These are phyloP conservation scores for Oceanodroma leucorhoa DNA, from an alignment of 2,797 vertebrate species.

Conservation along the genomic window DNA sequence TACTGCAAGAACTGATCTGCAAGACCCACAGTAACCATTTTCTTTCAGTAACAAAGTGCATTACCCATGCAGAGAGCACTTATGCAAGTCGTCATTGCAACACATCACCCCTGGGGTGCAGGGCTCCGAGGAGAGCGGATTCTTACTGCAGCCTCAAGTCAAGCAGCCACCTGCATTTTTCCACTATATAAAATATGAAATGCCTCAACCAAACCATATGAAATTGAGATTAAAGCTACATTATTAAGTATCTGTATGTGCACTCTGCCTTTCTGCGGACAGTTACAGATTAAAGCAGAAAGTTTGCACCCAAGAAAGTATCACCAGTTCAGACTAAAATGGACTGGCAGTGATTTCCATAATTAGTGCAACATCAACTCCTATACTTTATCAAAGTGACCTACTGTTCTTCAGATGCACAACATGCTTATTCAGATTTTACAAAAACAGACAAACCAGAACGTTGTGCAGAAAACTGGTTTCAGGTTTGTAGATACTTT, in stretches of 20 bases:
- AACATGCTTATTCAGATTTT: slow-evolving; percentile 32
- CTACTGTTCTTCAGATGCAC: slow-evolving; percentile 43
- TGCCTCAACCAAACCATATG: not conserved
- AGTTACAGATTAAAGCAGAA: not conserved
- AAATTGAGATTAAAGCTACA: slow-evolving; percentile 57
- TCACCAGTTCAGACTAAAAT: slow-evolving; percentile 24
- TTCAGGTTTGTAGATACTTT: not conserved
- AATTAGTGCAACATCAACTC: slow-evolving; percentile 60
- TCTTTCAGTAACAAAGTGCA: slow-evolving; percentile 5
- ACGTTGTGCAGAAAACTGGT: slow-evolving; percentile 28
- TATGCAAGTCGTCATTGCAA: not conserved
- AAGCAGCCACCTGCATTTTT: not conserved
- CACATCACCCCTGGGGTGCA: not conserved
- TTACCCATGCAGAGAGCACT: slow-evolving; percentile 21
- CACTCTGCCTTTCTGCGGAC: slow-evolving; percentile 12
- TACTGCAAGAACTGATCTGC: slow-evolving; percentile 16
- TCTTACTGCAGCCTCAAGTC: slow-evolving; percentile 1
- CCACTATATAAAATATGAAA: slow-evolving; percentile 8
- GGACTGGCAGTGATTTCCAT: slow-evolving; percentile 64
- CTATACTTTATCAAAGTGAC: slow-evolving; percentile 25
- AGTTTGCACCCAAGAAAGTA: not conserved
- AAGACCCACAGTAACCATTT: not conserved
- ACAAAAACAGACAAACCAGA: slow-evolving; percentile 23
- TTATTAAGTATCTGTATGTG: not conserved
- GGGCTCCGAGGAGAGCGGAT: not conserved